Conservation (phyloP, 2,113 vertebrate genomes). For the Apteryx owenii region DNA sequence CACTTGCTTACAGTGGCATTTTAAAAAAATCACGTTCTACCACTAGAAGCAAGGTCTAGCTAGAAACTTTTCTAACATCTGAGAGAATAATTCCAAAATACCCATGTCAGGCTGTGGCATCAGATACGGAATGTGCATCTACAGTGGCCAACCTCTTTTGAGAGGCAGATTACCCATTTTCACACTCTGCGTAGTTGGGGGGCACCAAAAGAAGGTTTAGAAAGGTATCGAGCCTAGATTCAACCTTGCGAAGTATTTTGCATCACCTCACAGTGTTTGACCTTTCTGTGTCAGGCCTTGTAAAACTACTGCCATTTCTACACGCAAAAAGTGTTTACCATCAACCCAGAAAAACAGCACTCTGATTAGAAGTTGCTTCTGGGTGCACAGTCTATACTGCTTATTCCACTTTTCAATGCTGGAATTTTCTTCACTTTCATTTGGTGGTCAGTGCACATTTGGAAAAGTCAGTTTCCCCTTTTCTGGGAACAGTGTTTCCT, state of each 20-base stretch:
- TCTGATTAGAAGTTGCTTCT: accelerated
- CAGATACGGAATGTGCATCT: background rate
- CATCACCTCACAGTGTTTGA: no score
- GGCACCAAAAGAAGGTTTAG: background rate
- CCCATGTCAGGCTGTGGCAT: accelerated
- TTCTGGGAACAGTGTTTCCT: background rate
- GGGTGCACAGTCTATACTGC: accelerated
- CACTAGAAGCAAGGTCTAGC: background rate
- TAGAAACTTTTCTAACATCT: no score
- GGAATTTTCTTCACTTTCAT: background rate
- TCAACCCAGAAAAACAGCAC: accelerated
- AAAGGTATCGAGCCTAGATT: background rate
- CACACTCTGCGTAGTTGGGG: accelerated
- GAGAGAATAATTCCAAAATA: background rate
- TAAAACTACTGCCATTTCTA: accelerated
- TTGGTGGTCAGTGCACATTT: no score
- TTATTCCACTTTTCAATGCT: background rate
- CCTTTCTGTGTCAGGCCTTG: no score
- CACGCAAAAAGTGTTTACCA: accelerated
- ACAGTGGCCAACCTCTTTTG: background rate
- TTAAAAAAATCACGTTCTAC: background rate
- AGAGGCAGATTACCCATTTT: background rate
- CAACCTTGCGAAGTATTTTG: accelerated
- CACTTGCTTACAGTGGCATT: background rate
- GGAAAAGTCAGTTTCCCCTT: background rate